These are phyloP conservation scores for Gorsachius goisagi DNA, from an alignment of 2,113 vertebrate genomes.

Conservation along the genomic window DNA sequence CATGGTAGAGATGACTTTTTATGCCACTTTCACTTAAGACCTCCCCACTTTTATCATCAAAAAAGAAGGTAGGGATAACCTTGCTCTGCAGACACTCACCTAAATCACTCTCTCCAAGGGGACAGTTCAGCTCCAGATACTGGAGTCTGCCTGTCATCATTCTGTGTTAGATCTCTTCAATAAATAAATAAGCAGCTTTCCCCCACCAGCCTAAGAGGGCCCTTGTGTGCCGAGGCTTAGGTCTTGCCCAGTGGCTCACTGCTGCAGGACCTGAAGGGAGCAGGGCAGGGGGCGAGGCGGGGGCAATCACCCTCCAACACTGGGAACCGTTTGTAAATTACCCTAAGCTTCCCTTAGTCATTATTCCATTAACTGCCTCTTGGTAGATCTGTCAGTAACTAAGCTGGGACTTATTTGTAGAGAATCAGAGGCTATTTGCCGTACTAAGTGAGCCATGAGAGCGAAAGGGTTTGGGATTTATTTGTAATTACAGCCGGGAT, in stretches of 20 bases:
- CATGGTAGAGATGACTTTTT: neutral
- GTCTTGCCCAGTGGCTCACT: neutral
- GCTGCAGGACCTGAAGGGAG: neutral
- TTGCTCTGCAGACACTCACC: neutral
- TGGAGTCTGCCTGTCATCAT: neutral
- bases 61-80: neutral
- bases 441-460: constrained; percentile 68
- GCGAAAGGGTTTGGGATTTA: constrained; percentile 67
- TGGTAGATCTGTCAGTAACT: constrained; percentile 70
- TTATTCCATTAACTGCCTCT: constrained; percentile 70
- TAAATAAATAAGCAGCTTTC: neutral
- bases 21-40: neutral
- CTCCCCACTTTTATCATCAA: neutral
- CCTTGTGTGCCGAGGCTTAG: neutral
- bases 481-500: constrained; percentile 75
- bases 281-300: neutral
- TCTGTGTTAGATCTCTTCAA: neutral
- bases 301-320: constrained; percentile 1
- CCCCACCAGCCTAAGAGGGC: neutral
- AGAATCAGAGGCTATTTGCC: constrained; percentile 69
- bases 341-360: constrained; percentile 56
- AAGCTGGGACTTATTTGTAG: constrained; percentile 67
- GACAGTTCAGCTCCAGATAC: neutral
- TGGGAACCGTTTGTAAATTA: constrained; percentile 41
- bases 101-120: neutral